Conservation (phyloP, 2,888 invertebrate species). For the Eustalomyia histrio region DNA sequence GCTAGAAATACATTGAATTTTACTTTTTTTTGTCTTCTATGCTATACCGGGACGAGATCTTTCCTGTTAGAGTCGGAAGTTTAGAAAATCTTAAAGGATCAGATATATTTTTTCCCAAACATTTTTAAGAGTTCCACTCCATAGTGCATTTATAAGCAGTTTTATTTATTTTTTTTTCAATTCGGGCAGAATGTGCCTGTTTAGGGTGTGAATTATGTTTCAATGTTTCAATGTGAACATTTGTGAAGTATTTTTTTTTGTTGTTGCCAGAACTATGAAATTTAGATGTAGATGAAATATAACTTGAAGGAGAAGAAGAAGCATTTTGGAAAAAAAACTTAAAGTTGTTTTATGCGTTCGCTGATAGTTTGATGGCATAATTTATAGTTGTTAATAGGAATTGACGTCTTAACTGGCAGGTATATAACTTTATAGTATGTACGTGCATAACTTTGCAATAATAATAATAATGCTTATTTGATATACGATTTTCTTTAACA, state of each 20-base stretch:
- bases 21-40: no score
- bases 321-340: slow-evolving; percentile 15
- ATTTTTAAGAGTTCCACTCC: no score
- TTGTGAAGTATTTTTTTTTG: slow-evolving; percentile 44
- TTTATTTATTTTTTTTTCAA: slow-evolving; percentile 15
- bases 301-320: slow-evolving; percentile 9
- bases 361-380: slow-evolving; percentile 65
- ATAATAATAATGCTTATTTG: slow-evolving; percentile 1
- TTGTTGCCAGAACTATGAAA: slow-evolving; percentile 3
- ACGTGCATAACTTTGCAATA: slow-evolving; percentile 36
- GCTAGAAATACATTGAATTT: no score
- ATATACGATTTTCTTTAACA: not conserved
- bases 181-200: slow-evolving; percentile 50
- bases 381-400: slow-evolving; percentile 65
- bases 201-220: slow-evolving; percentile 64
- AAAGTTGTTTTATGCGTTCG: slow-evolving; percentile 64
- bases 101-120: no score
- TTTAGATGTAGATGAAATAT: slow-evolving; percentile 21
- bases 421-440: slow-evolving; percentile 53
- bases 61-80: no score
- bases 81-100: no score
- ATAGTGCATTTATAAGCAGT: not conserved
- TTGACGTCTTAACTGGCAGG: slow-evolving; percentile 64
- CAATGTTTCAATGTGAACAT: slow-evolving; percentile 51
- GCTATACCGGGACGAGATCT: no score